A percentile compares a stretch with the other conserved stretches of the same genome.
Evolutionary conservation across 2,888 invertebrate genomes (phyloP).

Genomic region (Acanthosepion lycidas): DNA sequence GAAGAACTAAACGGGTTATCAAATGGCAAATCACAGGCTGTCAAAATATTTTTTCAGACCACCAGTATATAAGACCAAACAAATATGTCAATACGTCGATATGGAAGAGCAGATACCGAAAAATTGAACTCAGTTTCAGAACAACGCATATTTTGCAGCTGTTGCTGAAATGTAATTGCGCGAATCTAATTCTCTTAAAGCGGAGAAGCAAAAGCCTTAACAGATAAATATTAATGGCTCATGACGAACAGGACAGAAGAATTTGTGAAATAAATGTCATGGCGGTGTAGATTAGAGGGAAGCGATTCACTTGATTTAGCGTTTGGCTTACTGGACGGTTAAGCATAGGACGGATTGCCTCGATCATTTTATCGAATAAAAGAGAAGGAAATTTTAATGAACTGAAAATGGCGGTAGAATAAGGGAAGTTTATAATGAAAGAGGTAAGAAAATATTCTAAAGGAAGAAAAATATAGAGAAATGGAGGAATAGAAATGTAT

Average conservation of each 20-base stretch:
- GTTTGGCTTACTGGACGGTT: background rate
- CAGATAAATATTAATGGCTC: background rate
- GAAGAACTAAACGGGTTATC: too few relatives aligned
- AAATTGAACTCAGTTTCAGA: too few relatives aligned
- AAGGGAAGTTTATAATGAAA: too few relatives aligned
- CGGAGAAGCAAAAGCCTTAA: background rate
- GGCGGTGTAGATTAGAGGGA: background rate
- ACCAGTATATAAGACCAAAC: background rate
- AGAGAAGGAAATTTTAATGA: too few relatives aligned
- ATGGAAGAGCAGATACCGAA: background rate
- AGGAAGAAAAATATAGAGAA: too few relatives aligned
- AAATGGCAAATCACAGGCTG: too few relatives aligned
- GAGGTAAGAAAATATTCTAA: too few relatives aligned
- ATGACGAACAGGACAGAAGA: background rate
- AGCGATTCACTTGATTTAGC: background rate
- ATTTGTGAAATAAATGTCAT: conserved; percentile 6
- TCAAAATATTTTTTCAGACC: background rate
- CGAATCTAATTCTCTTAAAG: background rate
- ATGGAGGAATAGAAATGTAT: too few relatives aligned
- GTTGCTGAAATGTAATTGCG: background rate
- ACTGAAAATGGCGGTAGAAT: too few relatives aligned
- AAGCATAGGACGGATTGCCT: background rate
- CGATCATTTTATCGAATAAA: background rate
- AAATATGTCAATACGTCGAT: background rate
- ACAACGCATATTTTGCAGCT: background rate